These are phyloP conservation scores for Irena cyanogastra DNA, from an alignment of 2,113 vertebrate species.

Conservation along the genomic window DNA sequence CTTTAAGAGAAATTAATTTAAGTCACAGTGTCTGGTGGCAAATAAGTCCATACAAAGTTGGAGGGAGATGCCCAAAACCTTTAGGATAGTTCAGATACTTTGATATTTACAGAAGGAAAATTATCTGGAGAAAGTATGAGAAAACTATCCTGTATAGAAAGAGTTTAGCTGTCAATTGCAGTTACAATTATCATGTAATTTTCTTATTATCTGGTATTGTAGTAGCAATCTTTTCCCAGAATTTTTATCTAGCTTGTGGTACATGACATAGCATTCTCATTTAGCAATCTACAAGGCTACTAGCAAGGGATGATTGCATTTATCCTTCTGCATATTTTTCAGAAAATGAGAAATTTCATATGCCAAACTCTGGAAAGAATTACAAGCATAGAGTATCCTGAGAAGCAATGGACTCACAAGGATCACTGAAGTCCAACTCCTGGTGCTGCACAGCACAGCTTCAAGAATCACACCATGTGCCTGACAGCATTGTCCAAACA, in stretches of 20 bases:
- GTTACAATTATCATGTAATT: background rate
- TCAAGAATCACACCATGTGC: background rate
- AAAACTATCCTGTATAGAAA: background rate
- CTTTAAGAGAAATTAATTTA: background rate
- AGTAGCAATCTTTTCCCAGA: background rate
- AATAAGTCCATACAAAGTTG: background rate
- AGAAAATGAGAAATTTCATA: background rate
- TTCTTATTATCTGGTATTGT: background rate
- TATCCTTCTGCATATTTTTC: background rate
- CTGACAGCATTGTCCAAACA: background rate
- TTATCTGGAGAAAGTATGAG: background rate
- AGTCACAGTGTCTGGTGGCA: background rate
- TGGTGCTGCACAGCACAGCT: background rate
- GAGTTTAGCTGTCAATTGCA: background rate
- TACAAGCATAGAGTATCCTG: background rate
- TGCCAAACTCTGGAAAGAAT: background rate
- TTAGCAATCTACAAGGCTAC: background rate
- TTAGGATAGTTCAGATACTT: background rate
- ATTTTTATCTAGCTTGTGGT: background rate
- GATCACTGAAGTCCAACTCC: background rate
- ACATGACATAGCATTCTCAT: too few species aligned
- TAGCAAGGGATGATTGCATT: background rate
- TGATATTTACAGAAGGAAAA: background rate
- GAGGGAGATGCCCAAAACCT: background rate
- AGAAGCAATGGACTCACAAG: background rate